Base-by-base conservation (phyloP, 2,797 vertebrate genomes). In the Trachurus trachurus region DNA sequence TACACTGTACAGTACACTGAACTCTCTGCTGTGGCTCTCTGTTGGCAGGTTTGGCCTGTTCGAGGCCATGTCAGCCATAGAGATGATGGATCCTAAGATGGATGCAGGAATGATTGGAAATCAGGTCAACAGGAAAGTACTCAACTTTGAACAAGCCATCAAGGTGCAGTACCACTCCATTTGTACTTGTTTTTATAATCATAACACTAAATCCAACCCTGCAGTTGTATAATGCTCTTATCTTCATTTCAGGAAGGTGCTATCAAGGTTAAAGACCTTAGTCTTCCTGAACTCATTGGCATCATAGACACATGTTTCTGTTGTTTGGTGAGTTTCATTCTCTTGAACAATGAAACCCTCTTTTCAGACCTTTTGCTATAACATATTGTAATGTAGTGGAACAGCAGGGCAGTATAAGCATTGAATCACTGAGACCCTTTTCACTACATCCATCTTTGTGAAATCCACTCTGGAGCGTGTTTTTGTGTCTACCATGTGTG, bases 11-110 rank as follows among this genome's bases (percentile, higher is more conserved):
- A 26, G 12, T 34, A 40, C 26, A 26, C 6, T 49, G 21, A 82
- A 8, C 3, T 5, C 44, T 72, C 2, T 72, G 10, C 17, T 80
- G 0, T 67, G 13, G 0, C 31, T 34, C 31, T 34, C 31, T 34
- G 31, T 34, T 84, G 40, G 57, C 89, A 99, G 98, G 74, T 99
- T 99, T 94, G 98, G 98, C 68, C 95, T 99, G 74, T 99, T 99
- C 93, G 98, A 99, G 95, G 98, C 98, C 60, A 99, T 99, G 98
- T 99, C 98, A 76, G 98, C 98, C 75, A 99, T 99, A 89, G 98
- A 99, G 94, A 99, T 99, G 98, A 99, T 99, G 98, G 98, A 99
- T 94, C 98, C 98, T 15, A 99, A 99, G 89, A 99, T 99, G 98
- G 98, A 99, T 80, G 98, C 98, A 49, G 98, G 98, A 71, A 99